Evolutionary conservation across 2,797 vertebrate genomes (phyloP), one percentile per base, ranked within the genome.

Genomic region (Microhierax caerulescens): DNA sequence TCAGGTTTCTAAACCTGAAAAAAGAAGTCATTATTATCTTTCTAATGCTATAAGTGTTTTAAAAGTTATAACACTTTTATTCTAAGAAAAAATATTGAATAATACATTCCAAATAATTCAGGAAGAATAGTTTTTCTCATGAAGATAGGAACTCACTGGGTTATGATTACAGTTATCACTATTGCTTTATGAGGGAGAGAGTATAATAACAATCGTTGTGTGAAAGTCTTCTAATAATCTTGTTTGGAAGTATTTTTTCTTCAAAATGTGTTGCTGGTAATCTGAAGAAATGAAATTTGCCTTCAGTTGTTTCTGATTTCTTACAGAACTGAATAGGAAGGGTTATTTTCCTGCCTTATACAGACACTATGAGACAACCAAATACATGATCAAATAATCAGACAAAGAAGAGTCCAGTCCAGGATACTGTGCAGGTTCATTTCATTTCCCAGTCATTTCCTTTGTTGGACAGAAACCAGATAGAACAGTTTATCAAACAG

Each of bases 381-480:
- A 91, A 47, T 86, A 69, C 6, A n/a, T 67, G 69, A 86, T 90
- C 54, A 90, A 85, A 94, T 85, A 79, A 91, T 74, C 88, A 75
- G 59, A 63, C 28, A 41, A 88, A 90, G 15, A 45, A 83, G 53
- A 85, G 18, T 88, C 53, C 76, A 54, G 68, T 70, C 47, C 91
- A 91, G 79, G 82, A 91, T 68, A 61, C 69, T 59, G 7, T 82
- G 67, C 87, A 81, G 68, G 39, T 90, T 94, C 57, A 25, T 95
- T 91, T 91, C 7, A 88, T 95, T 94, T 95, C 73, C 76, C 43
- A 39, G 24, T 65, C 6, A 11, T 85, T 95, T 95, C 73, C 82
- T 95, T 36, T 84, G 61, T 76, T 86, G 79, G 37, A 59, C 22
- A 78, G 82, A 80, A 91, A 91, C 32, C 76, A 86, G 85, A 80